Evolutionary conservation across 2,797 vertebrate species (phyloP).

Genomic region (Danio choprae): DNA sequence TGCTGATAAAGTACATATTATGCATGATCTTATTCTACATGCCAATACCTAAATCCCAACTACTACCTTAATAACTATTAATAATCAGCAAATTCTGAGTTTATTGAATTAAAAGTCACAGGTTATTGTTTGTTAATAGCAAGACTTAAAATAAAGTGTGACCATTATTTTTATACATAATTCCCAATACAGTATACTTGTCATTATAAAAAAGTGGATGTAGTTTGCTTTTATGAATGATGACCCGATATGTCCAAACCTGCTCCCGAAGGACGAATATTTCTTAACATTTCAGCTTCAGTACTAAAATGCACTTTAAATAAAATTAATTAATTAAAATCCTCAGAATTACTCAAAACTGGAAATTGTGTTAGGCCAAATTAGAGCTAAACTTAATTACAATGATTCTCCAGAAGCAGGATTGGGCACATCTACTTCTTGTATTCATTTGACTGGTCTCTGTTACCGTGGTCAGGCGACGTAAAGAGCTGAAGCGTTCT

Average conservation of each 20-base stretch:
- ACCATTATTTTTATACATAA: too few species aligned
- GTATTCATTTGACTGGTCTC: not conserved
- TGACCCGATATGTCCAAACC: not conserved
- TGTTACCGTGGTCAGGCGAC: conserved; percentile 89
- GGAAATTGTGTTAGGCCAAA: not conserved
- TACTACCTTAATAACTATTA: too few species aligned
- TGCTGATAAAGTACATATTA: too few species aligned
- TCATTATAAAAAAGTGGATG: not conserved
- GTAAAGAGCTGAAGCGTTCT: conserved; percentile 92
- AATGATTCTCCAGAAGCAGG: not conserved
- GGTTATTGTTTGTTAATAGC: too few species aligned
- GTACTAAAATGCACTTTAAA: not conserved
- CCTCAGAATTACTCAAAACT: not conserved
- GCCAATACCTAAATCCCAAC: too few species aligned
- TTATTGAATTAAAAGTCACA: too few species aligned
- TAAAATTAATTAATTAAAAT: not conserved
- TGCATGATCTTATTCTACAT: too few species aligned
- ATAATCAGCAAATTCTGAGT: too few species aligned
- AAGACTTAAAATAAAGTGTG: too few species aligned
- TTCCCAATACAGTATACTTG: too few species aligned
- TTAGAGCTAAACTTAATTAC: not conserved
- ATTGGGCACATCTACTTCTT: not conserved
- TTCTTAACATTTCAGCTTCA: not conserved
- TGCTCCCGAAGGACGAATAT: not conserved
- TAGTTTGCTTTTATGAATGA: too few species aligned